Evolutionary conservation across 2,888 invertebrate species (phyloP), one percentile per base, ranked within the genome.

Genomic region (Acleris laterana): DNA sequence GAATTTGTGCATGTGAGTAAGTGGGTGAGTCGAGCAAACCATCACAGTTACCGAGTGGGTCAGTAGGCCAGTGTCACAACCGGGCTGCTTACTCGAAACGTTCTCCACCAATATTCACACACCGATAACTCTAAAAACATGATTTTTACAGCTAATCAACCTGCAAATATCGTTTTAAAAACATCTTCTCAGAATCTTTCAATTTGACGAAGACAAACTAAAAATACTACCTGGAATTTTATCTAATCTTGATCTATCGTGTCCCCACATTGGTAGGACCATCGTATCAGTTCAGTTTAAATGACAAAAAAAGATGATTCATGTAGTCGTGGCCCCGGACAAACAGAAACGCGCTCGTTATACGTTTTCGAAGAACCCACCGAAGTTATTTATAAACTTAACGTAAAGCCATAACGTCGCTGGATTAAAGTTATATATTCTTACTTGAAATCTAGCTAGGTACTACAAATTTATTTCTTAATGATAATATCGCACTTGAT

Each of bases 61-160:
- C 84, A 89, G 72, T 72, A 68, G 85, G 88, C 82, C 90, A 90
- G 87, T 89, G 89, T 85, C 88, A 79, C 75, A 68, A 71, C 75
- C 72, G 76, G 71, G 67, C 68, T 62, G 60, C 70, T 49, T 46
- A 50, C 55, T 20, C 32, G 28, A 16, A 17, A 22, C 38, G 20
- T 55, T 42, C 11, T 38, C 6, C 22, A 17, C 44, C 55, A 57
- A 53, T 55, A 59, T 38, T 42, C 42, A 17, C n/a, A 28, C 55
- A 64, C 55, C 50, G 20, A 50, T 61, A 51, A 44, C 49, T 20
- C 20, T 61, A n/a, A 3, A 53, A 59, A 46, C 17, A 55, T 49
- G 20, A 48, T 38, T 53, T 63, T 59, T 58, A 58, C 42, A 22
- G 38, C 13, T 48, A 59, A 64, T 46, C 52, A 28, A 63, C 42